phyloP scores from a whole-genome alignment of 1,140 invertebrate species.

The Steinernema khuongi region DNA sequence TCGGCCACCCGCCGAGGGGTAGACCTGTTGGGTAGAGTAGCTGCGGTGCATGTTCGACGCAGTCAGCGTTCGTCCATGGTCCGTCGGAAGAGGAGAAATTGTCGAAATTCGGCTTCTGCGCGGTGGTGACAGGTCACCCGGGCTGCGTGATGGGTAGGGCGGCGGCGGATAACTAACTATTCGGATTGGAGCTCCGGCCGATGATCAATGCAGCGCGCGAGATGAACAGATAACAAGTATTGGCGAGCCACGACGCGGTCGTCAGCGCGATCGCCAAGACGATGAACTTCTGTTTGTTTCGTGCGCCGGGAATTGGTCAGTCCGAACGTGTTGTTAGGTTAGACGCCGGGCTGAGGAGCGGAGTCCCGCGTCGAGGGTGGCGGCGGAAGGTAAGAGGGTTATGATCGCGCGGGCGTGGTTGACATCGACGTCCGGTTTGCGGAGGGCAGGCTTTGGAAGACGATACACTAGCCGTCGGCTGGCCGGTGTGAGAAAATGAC shows the following conservation, averaged over 20 bases:
- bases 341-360: not conserved
- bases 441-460: slow-evolving; percentile 1
- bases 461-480: slow-evolving; percentile 6
- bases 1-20: not conserved
- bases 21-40: not conserved
- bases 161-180: not conserved
- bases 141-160: not conserved
- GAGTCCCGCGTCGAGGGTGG: too few species aligned
- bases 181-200: too few species aligned
- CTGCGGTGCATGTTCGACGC: not conserved
- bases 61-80: too few species aligned
- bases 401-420: not conserved
- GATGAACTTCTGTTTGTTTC: slow-evolving; percentile 7
- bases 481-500: slow-evolving; percentile 6
- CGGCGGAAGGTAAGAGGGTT: slow-evolving; percentile 7
- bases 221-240: not conserved
- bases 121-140: not conserved
- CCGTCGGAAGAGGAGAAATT: too few species aligned
- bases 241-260: not conserved
- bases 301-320: not conserved
- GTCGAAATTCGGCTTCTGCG: too few species aligned
- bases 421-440: slow-evolving; percentile 11
- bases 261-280: not conserved
- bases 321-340: not conserved
- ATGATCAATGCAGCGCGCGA: not conserved